Base-by-base conservation (phyloP, 2,888 invertebrate species). In the Allophyes oxyacanthae region DNA sequence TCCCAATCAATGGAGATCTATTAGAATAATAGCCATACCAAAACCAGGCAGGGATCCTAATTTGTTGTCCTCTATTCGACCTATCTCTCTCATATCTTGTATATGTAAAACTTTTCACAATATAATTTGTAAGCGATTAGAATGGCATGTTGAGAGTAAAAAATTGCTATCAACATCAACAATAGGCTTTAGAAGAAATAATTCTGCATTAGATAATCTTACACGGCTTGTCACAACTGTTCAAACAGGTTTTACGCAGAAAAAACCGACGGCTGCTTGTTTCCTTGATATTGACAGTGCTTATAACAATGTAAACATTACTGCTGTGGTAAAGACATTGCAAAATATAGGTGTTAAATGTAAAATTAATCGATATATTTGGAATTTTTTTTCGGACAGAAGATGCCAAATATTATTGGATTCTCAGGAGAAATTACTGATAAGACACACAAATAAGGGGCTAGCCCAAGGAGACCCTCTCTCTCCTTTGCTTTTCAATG, bases 1-100 rank as follows among this genome's bases (percentile, higher is more conserved):
- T n/a, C 43, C 33, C 2, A 0, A 0, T 6, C 43, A 43, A 20
- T 43, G 43, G 43, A 33, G 13, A 13, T 1, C 0, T 15, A 43
- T 43, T 15, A 43, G 6, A 33, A 20, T 43, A 11, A 8, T 43
- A 15, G 15, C 43, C 3, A 32, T 43, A 4, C 43, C 43, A 1
- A 43, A 43, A 32, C 43, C 43, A 10, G 43, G 43, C 1, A 6
- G 43, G 6, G 33, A 32, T 10, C 32, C 43, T 6, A 33, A 15
- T 15, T n/a, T 15, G 5, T 15, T 33, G 6, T 43, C 32, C 6
- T 43, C 43, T 6, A 10, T 32, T 14, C 32, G 33, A 6, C 43
- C 43, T 32, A 43, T 43, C 2, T 43, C 43, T n/a, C 10, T 43
- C 1, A 32, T 43, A 4, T 33, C 43, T 15, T 43, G 43, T n/a